These are phyloP conservation scores for Xenotilapia flavipinnis DNA, from an alignment of 2,113 vertebrate species.

Conservation along the genomic window DNA sequence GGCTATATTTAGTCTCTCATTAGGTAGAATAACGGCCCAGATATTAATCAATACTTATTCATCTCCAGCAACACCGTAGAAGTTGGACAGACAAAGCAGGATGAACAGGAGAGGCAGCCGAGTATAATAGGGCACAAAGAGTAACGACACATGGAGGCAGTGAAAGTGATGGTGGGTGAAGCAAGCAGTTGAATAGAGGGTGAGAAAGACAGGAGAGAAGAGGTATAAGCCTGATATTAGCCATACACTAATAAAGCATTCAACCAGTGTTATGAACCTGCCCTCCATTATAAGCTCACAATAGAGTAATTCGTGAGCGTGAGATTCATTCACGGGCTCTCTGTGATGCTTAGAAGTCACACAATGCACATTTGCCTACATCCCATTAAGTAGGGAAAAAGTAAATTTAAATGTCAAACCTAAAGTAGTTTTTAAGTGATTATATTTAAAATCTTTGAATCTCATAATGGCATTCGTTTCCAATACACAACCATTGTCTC, in stretches of 20 bases:
- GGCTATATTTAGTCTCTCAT: slow-evolving; percentile 59
- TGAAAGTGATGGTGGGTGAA: background rate
- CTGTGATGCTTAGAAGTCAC: background rate
- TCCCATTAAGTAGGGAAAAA: background rate
- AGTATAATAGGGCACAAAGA: background rate
- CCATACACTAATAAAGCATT: slow-evolving; percentile 8
- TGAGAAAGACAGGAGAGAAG: background rate
- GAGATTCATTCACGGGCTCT: slow-evolving; percentile 5
- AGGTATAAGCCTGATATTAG: slow-evolving; percentile 12
- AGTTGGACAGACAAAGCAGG: background rate
- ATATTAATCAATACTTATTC: slow-evolving; percentile 55
- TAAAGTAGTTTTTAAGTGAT: background rate
- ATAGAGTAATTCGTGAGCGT: background rate
- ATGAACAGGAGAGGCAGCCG: background rate
- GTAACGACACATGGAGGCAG: background rate
- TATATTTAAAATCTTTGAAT: background rate
- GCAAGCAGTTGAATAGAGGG: background rate
- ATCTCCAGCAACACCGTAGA: background rate
- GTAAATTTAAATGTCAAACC: background rate
- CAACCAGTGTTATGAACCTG: slow-evolving; percentile 12
- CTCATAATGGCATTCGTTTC: background rate
- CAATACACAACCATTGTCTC: background rate
- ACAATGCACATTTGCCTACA: background rate
- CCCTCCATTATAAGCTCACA: slow-evolving; percentile 25
- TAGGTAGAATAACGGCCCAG: slow-evolving; percentile 43